Conservation (phyloP, 2,888 invertebrate species). For the Thereva nobilitata region DNA sequence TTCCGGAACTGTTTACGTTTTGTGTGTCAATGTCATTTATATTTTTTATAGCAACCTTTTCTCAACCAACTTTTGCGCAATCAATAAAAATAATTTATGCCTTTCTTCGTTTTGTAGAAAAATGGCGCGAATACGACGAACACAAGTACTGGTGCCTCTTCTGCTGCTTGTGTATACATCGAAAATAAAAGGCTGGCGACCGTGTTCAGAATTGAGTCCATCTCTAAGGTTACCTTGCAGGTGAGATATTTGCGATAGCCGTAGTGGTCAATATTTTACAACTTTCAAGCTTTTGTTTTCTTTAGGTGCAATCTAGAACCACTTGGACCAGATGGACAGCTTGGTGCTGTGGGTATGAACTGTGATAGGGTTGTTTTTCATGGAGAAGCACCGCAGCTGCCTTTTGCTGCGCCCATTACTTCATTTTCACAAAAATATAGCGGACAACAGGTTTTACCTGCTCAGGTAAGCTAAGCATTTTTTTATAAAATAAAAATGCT, state of each 20-base stretch:
- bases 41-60: too few relatives aligned
- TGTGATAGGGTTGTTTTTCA: conserved; percentile 83
- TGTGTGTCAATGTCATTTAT: too few relatives aligned
- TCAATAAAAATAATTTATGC: too few relatives aligned
- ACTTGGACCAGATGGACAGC: conserved; percentile 60
- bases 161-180: conserved; percentile 50
- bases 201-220: conserved; percentile 77
- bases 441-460: conserved; percentile 80
- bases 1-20: too few relatives aligned
- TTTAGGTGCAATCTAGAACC: conserved; percentile 61
- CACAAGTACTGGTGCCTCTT: conserved; percentile 40
- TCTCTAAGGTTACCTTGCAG: conserved; percentile 77
- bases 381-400: conserved; percentile 75
- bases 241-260: conserved; percentile 49
- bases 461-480: conserved; percentile 62
- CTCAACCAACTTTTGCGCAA: too few relatives aligned
- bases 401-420: conserved; percentile 79
- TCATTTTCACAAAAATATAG: conserved; percentile 78
- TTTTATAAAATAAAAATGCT: background rate
- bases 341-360: conserved; percentile 70
- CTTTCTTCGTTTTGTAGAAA: background rate
- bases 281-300: background rate
- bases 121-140: conserved; percentile 36
- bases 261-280: conserved; percentile 37
- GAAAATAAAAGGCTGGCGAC: conserved; percentile 63